Base-by-base conservation (phyloP, 2,113 vertebrate genomes). In the Paralichthys olivaceus region DNA sequence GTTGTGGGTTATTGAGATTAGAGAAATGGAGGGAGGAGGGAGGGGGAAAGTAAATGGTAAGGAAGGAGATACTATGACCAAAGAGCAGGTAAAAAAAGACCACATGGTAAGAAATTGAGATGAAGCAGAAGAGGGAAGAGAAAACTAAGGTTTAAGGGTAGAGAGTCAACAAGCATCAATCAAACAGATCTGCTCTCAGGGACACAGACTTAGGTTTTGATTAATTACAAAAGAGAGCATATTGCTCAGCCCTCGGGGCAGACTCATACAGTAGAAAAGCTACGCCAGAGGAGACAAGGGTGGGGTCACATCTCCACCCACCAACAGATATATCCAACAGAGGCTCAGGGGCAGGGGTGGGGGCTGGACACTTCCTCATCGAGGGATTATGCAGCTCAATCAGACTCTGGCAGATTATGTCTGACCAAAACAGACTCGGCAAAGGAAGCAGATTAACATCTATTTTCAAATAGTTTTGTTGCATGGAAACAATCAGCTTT, bases 241-340 rank as follows among this genome's bases (percentile, higher is more conserved):
- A 94, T 94, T 95, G 94, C 81, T 83, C 77, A 83, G 81, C 93
- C 94, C 92, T 77, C 65, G 84, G 94, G 94, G 92, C 94, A 95
- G 93, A 95, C 93, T 95, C 94, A 77, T 89, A 92, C 93, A 91
- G 90, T 88, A 87, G 82, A 90, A 87, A 93, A 92, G 91, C 93
- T 90, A 92, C 85, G 92, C 90, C 71, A 72, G n/a, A 69, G 83
- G 78, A 64, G 63, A 65, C 22, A 63, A 87, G 89, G 90, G 86
- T 75, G 88, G 86, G 86, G 81, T 57, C 77, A 69, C 71, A 72
- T 71, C 75, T 77, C 68, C 64, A 84, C 40, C 78, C 83, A 77
- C 75, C 75, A 86, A 74, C 68, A 72, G 51, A 79, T 75, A 80
- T 32, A 55, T 45, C 78, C 72, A 77, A 79, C 77, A 62, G 66